Evolutionary conservation across 1,140 invertebrate genomes (phyloP).

Genomic region (Camponotus floridanus): DNA sequence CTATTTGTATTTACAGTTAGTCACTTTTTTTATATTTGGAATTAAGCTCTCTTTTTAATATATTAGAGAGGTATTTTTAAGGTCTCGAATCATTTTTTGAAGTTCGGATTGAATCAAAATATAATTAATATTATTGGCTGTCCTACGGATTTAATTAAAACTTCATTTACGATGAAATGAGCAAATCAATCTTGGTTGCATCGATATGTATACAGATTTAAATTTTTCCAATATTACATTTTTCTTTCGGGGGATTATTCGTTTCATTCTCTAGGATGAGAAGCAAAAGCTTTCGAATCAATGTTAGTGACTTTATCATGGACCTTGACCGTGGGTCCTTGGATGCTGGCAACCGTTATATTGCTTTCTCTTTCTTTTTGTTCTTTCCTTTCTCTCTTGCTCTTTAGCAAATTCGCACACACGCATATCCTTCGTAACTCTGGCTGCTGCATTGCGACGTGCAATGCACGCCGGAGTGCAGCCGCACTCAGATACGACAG

Average conservation of each 20-base stretch:
- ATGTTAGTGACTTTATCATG: neutral
- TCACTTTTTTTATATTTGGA: neutral
- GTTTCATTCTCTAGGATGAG: no score
- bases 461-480: constrained; percentile 10
- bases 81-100: neutral
- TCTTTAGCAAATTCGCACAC: constrained; percentile 6
- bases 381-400: no score
- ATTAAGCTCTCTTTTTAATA: neutral
- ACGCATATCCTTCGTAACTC: constrained; percentile 11
- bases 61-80: neutral
- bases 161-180: neutral
- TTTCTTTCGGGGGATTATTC: neutral
- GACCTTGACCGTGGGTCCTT: constrained; percentile 9
- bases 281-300: neutral
- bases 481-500: constrained; percentile 14
- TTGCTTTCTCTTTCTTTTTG: neutral
- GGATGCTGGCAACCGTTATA: constrained; percentile 26
- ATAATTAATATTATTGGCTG: neutral
- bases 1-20: neutral
- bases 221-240: neutral
- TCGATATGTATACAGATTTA: neutral
- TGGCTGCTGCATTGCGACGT: constrained; percentile 61
- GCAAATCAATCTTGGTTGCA: neutral
- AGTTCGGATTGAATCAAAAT: neutral
- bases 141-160: neutral